Base-by-base conservation (phyloP, 1,140 invertebrate species). In the Drosophila obscura region DNA sequence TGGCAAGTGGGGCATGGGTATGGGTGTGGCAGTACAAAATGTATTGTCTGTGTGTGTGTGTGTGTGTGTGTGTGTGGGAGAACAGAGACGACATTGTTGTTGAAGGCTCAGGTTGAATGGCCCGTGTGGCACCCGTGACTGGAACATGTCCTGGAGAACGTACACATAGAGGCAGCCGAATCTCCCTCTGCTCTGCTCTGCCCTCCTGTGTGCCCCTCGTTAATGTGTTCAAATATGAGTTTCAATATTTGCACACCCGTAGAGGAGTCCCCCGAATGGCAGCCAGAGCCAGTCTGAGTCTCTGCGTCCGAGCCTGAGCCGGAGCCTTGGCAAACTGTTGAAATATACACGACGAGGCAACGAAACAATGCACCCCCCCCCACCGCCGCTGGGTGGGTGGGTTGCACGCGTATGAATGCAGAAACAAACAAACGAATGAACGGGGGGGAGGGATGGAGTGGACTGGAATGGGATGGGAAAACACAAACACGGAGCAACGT, bases 161-260 rank as follows among this genome's bases (percentile, higher is more conserved):
- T 13, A 39, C 11, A 39, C 3, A 13, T 19, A 39, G 11, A 39
- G 35, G 11, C 35, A 39, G 11, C 35, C 35, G 13, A 13, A 11
- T 39, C 6, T 6, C 26, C 5, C 26, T 0, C 26, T 28, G 26
- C 35, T 39, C 35, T 11, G 9, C 11, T 4, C 8, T 4, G 35
- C 11, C 1, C 11, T 39, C 35, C 31, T 58, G 16, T 26, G 50
- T 57, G 22, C 60, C 50, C 66, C 52, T 74, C 48, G 79, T 84
- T 84, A 84, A 84, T 80, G 81, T 84, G 67, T 81, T 76, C 78
- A 81, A 81, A 80, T 81, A 81, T 81, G 78, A 81, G 78, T 81
- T 77, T 81, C 78, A 81, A 81, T 81, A 81, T 81, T 81, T 81
- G 78, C 73, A 55, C 68, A 61, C 39, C 44, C 48, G 50, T 19